A percentile compares a stretch with the other conserved stretches of the same genome.
phyloP scores from a whole-genome alignment of 2,797 vertebrate genomes.

The Rhinatrema bivittatum region DNA sequence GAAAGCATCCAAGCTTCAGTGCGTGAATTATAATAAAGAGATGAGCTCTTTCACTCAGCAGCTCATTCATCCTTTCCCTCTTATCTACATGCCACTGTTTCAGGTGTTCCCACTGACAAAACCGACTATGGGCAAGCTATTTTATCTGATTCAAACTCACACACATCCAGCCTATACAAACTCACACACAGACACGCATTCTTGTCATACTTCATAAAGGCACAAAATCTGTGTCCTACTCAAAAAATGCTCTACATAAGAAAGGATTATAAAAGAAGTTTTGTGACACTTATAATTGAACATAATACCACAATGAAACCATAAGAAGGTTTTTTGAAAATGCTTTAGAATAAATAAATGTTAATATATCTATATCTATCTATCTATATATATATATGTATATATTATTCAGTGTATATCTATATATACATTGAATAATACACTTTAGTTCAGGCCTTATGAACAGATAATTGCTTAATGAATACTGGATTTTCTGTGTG shows the following conservation, averaged over 20 bases:
- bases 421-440: conserved; percentile 27
- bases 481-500: too few relatives aligned
- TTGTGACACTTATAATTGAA: conserved; percentile 20
- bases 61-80: conserved; percentile 76
- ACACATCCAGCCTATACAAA: neutral
- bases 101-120: neutral
- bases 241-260: neutral
- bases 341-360: conserved; percentile 56
- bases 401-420: neutral
- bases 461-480: conserved; percentile 21
- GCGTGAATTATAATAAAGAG: conserved; percentile 72
- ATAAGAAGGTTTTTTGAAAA: conserved; percentile 50
- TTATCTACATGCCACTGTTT: conserved; percentile 5
- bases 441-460: conserved; percentile 28
- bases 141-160: neutral
- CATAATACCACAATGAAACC: conserved; percentile 57
- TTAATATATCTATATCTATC: conserved; percentile 36
- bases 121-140: conserved; percentile 4
- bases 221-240: conserved; percentile 9
- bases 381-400: neutral
- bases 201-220: conserved; percentile 20
- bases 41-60: conserved; percentile 86
- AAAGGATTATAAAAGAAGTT: conserved; percentile 6
- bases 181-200: conserved; percentile 22
- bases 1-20: conserved; percentile 78